Conservation (phyloP, 2,797 vertebrate genomes). For the Vultur gryphus region DNA sequence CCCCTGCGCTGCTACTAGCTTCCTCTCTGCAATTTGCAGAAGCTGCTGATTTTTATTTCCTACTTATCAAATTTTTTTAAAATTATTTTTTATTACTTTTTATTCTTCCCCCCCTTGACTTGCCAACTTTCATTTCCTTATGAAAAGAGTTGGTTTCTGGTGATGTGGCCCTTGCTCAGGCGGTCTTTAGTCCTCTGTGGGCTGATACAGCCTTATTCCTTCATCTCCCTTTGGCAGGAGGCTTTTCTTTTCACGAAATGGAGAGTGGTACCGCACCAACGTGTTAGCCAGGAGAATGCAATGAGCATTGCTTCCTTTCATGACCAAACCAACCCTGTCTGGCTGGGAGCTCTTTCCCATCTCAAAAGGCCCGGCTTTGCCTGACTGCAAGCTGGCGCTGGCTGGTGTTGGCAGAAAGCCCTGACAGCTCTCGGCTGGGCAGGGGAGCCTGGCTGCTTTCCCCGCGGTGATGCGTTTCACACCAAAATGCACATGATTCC, state of each 20-base stretch:
- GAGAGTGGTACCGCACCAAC: rapidly evolving
- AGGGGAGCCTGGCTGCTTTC: neutral
- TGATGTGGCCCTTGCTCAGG: rapidly evolving
- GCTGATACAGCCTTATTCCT: neutral
- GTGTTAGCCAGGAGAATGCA: neutral
- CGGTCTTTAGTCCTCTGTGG: rapidly evolving
- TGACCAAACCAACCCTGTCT: neutral
- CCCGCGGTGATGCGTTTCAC: neutral
- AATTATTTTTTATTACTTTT: neutral
- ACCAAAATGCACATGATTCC: neutral
- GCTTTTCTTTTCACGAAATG: neutral
- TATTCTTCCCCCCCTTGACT: neutral
- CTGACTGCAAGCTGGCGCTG: neutral
- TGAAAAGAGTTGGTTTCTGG: neutral
- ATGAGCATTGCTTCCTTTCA: neutral
- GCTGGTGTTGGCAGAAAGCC: neutral
- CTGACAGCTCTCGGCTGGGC: neutral
- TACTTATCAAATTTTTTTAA: neutral
- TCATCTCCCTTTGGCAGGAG: neutral
- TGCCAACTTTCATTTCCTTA: neutral
- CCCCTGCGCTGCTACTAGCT: neutral
- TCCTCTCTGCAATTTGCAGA: neutral
- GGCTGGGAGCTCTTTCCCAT: neutral
- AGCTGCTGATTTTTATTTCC: neutral
- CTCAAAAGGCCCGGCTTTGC: neutral